Evolutionary conservation across 2,888 invertebrate genomes (phyloP).

Genomic region (Parochlus steinenii): DNA sequence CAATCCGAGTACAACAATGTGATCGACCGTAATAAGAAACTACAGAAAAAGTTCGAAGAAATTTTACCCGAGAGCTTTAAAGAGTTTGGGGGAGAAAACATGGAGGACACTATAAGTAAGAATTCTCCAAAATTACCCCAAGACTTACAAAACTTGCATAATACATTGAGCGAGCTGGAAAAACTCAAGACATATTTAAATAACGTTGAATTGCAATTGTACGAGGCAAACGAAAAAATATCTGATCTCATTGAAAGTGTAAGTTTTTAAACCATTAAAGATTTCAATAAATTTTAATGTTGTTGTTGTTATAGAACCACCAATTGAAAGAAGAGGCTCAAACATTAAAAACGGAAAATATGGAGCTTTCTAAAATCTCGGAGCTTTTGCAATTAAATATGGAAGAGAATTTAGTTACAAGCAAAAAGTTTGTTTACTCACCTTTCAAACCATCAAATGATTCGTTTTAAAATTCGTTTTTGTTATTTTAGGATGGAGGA

Average conservation of each 20-base stretch:
- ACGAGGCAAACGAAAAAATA: slow-evolving; percentile 30
- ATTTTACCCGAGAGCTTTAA: slow-evolving; percentile 20
- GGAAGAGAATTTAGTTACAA: slow-evolving; percentile 30
- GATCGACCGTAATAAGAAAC: slow-evolving; percentile 20
- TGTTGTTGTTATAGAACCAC: slow-evolving; percentile 23
- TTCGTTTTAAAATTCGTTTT: background rate
- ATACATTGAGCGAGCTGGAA: slow-evolving; percentile 25
- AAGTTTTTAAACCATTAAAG: slow-evolving; percentile 14
- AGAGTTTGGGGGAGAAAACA: background rate
- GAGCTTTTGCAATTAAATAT: slow-evolving; percentile 28
- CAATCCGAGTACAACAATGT: slow-evolving; percentile 17
- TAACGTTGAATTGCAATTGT: slow-evolving; percentile 26
- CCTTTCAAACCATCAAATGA: slow-evolving; percentile 5
- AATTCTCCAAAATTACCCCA: too few species aligned
- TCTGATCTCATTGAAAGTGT: slow-evolving; percentile 28
- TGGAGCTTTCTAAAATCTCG: slow-evolving; percentile 27
- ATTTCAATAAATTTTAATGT: background rate
- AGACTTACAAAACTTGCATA: too few species aligned
- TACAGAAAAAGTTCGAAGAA: slow-evolving; percentile 26
- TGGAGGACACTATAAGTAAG: background rate
- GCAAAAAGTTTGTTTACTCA: slow-evolving; percentile 23
- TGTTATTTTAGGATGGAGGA: slow-evolving; percentile 25
- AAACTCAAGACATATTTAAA: slow-evolving; percentile 23
- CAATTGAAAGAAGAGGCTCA: slow-evolving; percentile 28
- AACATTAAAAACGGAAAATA: slow-evolving; percentile 25